Evolutionary conservation across 2,888 invertebrate species (phyloP), one percentile per base, ranked within the genome.

Genomic region (Agapostemon virescens): DNA sequence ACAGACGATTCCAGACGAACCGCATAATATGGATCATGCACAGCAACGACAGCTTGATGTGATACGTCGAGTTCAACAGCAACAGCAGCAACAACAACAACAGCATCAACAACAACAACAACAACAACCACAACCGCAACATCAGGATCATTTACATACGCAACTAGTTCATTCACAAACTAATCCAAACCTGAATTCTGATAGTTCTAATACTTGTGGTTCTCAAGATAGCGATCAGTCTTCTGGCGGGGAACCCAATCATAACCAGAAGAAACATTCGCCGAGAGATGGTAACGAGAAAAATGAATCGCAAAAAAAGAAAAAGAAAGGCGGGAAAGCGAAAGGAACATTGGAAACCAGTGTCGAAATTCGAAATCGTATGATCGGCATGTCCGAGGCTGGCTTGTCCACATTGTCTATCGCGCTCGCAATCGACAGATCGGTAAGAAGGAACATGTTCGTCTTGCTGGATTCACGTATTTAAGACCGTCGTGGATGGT

Each of bases 351-450:
- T 93, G 38, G 92, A 93, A 82, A 93, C 92, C 0, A 92, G 92
- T 45, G 91, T 93, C 23, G 92, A 93, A 82, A 90, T 93, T 73
- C 88, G 92, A 61, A 93, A 92, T 84, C 90, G 92, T 30, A 93
- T 93, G 92, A 92, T 93, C 40, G 92, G 92, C 68, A 93, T 93
- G 92, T 90, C 92, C 0, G 92, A 92, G 71, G 92, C 92, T 5
- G 92, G 92, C 72, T 79, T 93, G 55, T 92, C 92, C 38, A 92
- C 92, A 2, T 81, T 93, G 55, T 93, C 92, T 15, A 93, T 93
- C 77, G 92, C 92, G 38, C 87, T 93, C 42, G 91, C 92, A 23
- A 91, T 93, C 23, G 92, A 92, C 79, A 89, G 92, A 91, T 92
- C 92, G 77, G 91, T 91, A 87, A 82, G 87, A 80, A 81, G 66